Conservation (phyloP, 35 echinoderm and acorn worm species). For the Lytechinus pictus region DNA sequence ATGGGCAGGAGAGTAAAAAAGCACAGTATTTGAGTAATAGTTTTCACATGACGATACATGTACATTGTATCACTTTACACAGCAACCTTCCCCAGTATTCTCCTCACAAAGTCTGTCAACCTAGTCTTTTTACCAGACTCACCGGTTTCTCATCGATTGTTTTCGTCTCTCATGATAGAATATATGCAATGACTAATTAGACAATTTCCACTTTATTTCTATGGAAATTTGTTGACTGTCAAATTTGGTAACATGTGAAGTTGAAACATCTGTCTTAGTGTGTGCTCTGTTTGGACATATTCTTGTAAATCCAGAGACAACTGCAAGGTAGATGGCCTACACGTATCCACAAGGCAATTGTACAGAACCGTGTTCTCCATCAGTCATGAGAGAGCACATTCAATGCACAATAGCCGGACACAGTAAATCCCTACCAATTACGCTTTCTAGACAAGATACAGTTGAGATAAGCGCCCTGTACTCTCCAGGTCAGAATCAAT, state of each 20-base stretch:
- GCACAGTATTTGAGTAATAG: constrained; percentile 18
- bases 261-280: neutral
- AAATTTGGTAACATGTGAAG: neutral
- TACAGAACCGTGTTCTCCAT: neutral
- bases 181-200: neutral
- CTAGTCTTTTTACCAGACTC: neutral
- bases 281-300: neutral
- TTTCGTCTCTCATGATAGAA: neutral
- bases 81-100: neutral
- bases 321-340: neutral
- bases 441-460: neutral
- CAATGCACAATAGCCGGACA: neutral
- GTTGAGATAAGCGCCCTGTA: neutral
- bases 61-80: constrained; percentile 4
- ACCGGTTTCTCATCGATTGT: neutral
- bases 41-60: neutral
- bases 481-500: neutral
- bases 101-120: neutral
- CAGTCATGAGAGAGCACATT: neutral
- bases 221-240: neutral
- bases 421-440: neutral
- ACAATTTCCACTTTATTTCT: neutral
- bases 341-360: neutral
- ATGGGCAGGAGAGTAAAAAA: neutral
- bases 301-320: neutral